A percentile compares a stretch with the other conserved stretches of the same genome.
Conservation (phyloP, 2,113 vertebrate genomes). For the Myrmecophaga tridactyla region DNA sequence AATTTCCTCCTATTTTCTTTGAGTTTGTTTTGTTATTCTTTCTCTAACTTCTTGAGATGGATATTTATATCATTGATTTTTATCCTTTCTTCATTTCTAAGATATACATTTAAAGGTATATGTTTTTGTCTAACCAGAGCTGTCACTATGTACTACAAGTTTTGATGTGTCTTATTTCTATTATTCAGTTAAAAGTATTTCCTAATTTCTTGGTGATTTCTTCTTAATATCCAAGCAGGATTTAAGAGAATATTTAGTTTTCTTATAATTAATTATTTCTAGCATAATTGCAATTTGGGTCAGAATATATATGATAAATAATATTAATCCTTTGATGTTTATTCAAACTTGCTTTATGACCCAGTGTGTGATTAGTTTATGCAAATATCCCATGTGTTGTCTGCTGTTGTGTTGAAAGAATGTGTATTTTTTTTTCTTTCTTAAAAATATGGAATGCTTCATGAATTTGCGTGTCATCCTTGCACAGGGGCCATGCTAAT, state of each 20-base stretch:
- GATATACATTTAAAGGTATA: background rate
- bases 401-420: too few species aligned
- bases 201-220: background rate
- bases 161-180: background rate
- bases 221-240: background rate
- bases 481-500: too few species aligned
- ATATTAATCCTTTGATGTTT: constrained; percentile 24
- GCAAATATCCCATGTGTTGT: background rate
- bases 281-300: background rate
- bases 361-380: background rate
- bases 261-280: constrained; percentile 24
- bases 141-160: background rate
- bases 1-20: constrained; percentile 38
- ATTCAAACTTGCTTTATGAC: background rate
- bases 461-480: too few species aligned
- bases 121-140: constrained; percentile 31
- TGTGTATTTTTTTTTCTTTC: too few species aligned
- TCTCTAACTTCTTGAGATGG: constrained; percentile 32
- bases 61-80: constrained; percentile 26
- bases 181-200: constrained; percentile 1
- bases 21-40: constrained; percentile 33
- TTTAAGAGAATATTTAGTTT: background rate
- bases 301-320: constrained; percentile 1
- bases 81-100: background rate
- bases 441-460: too few species aligned